These are phyloP conservation scores for Hycleus phaleratus DNA, from an alignment of 1,140 invertebrate species.

Conservation along the genomic window DNA sequence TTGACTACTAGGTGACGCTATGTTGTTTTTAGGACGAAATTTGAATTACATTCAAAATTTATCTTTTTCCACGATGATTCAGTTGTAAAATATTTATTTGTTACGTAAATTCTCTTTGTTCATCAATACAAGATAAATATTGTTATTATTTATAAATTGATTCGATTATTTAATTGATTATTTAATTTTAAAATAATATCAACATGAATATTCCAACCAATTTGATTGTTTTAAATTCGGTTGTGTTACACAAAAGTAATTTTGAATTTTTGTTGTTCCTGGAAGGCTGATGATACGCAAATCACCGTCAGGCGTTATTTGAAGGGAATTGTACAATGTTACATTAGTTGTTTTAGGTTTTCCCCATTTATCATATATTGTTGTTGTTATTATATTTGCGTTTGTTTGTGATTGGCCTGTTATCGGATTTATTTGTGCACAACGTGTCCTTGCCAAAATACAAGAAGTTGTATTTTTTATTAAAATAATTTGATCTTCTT, in stretches of 20 bases:
- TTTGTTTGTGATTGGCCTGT: conserved; percentile 49
- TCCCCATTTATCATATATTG: conserved; percentile 18
- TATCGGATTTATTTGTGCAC: conserved; percentile 48
- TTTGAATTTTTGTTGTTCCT: conserved; percentile 27
- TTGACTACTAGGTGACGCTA: background rate
- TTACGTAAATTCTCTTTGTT: conserved; percentile 13
- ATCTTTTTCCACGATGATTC: conserved; percentile 7
- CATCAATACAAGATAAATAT: conserved; percentile 6
- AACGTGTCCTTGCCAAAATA: conserved; percentile 47
- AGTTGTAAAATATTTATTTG: conserved; percentile 6
- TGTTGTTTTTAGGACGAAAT: background rate
- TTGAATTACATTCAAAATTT: conserved; percentile 3
- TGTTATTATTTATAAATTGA: background rate
- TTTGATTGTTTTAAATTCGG: conserved; percentile 33
- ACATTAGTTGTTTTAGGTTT: conserved; percentile 26
- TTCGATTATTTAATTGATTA: background rate
- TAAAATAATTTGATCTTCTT: conserved; percentile 45
- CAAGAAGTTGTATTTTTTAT: conserved; percentile 51
- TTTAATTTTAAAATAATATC: background rate
- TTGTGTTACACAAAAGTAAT: conserved; percentile 34
- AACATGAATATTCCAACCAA: conserved; percentile 31
- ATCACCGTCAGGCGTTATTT: conserved; percentile 46
- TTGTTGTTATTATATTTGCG: conserved; percentile 30
- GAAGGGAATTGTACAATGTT: conserved; percentile 43
- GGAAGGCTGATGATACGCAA: conserved; percentile 46